Base-by-base conservation (phyloP, 2,888 invertebrate genomes). In the Macropis europaea region DNA sequence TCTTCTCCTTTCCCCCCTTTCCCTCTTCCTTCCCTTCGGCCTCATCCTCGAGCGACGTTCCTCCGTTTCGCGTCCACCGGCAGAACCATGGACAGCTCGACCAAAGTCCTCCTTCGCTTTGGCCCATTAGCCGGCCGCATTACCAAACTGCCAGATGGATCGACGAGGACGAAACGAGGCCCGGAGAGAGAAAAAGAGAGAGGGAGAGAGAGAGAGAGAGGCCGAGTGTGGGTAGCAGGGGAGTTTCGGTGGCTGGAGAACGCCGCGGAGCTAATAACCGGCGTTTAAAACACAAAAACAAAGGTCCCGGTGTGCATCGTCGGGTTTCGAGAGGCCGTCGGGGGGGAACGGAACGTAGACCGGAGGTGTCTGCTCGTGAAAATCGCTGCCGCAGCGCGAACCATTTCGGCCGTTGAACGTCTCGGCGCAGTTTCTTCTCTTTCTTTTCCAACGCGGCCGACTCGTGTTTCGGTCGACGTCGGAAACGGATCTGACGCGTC, bases 251-350 rank as follows among this genome's bases (percentile, higher is more conserved):
- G 68, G 71, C 67, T 61, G 56, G 57, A 43, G 59, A 70, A 76
- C 69, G 77, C 78, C 73, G 73, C 64, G 77, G 67, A 81, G 82
- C 85, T 87, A 88, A 87, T 88, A 88, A 88, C 87, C 84, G 87
- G 83, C 86, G 86, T 88, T 87, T 86, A 87, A 86, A 87, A 86
- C 84, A 83, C 86, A 87, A 88, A 87, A 86, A 87, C 86, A 85
- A 87, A 86, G 67, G 71, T 62, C 61, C 57, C 62, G 67, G 53
- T 62, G 75, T 74, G 76, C 69, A 74, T 72, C 62, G 48, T 74
- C 70, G 70, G 26, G 71, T 48, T 62, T 76, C 68, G 60, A 38
- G 62, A 28, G 34, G 26, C 47, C 45, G 26, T 11, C 22, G 38
- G n/a, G 28, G 40, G 45, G 48, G 60, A 52, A n/a, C n/a, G n/a